A percentile compares a stretch with the other conserved stretches of the same genome.
These are phyloP conservation scores for Drosophila malerkotliana DNA, from an alignment of 1,140 invertebrate genomes.

Conservation along the genomic window DNA sequence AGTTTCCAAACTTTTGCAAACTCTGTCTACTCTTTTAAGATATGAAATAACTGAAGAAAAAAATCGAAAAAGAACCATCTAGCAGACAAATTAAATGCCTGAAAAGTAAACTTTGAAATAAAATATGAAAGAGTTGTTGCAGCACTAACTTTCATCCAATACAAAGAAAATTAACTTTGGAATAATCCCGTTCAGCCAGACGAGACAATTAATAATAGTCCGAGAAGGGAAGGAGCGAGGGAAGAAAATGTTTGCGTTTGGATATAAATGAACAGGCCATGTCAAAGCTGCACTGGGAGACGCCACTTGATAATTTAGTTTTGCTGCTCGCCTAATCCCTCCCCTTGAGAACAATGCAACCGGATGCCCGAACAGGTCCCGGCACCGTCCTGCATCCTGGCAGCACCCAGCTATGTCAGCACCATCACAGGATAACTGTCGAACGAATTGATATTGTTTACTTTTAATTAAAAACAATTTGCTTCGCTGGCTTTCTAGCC, in stretches of 20 bases:
- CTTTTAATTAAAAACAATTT: constrained; percentile 83
- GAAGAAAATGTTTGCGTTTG: constrained; percentile 44
- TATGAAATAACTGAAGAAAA: constrained; percentile 22
- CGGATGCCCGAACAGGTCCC: constrained; percentile 4
- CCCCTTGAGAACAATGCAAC: constrained; percentile 39
- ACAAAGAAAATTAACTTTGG: constrained; percentile 28
- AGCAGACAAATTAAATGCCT: constrained; percentile 69
- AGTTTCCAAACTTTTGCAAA: constrained; percentile 16
- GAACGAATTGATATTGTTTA: constrained; percentile 81
- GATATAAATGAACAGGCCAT: constrained; percentile 62
- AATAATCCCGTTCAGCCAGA: constrained; percentile 56
- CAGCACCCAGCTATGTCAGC: constrained; percentile 56
- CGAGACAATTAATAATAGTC: constrained; percentile 70
- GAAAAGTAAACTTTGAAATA: constrained; percentile 61
- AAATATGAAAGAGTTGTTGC: constrained; percentile 32
- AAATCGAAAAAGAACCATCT: constrained; percentile 55
- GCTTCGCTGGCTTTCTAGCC: constrained; percentile 79
- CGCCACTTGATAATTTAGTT: constrained; percentile 36
- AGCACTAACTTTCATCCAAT: constrained; percentile 20
- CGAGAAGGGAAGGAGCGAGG: constrained; percentile 1
- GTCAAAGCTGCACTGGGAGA: constrained; percentile 46
- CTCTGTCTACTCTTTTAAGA: constrained; percentile 47
- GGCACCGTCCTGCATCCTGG: constrained; percentile 8
- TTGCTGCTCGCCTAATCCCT: constrained; percentile 54
- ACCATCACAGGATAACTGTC: constrained; percentile 79